Base-by-base conservation (phyloP, 2,113 vertebrate species). In the Proteles cristata region DNA sequence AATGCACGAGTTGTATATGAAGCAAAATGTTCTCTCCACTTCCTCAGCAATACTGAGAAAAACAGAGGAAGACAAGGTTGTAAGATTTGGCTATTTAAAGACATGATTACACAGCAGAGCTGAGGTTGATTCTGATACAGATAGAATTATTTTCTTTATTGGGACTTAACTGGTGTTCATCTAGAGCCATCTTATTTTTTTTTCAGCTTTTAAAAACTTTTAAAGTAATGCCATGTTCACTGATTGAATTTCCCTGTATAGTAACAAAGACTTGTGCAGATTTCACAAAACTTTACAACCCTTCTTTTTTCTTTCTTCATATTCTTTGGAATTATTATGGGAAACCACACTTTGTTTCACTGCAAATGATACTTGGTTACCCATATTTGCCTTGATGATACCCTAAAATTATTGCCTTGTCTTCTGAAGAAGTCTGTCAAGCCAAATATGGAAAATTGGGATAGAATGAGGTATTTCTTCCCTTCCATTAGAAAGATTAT, bases 301-400 rank as follows among this genome's bases (percentile, higher is more conserved):
- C 55, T 80, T 50, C n/a, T 63, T 97, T 97, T 94, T 94, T 76
- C 23, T 89, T 93, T 76, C 35, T 87, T 73, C 21, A 80, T 63
- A 84, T 2, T 87, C 63, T 17, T 65, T 90, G 69, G 16, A 43
- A 91, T 55, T 25, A 73, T 92, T 50, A 73, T 53, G n/a, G 14
- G 15, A 89, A 81, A 71, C 0, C 28, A 84, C 35, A 88, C 23
- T 96, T 71, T 48, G 7, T 39, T 92, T 90, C 63, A 35, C 61
- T 77, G 11, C 19, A 68, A 74, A 69, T 93, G 26, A 5, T 53
- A 77, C n/a, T 63, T 50, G 16, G 33, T 91, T 85, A 68, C 61
- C 9, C 50, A 91, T 89, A 93, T 79, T 66, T 90, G n/a, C 66
- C 90, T 86, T 86, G 80, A 94, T 91, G 85, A 85, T 39, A 61